A percentile compares a stretch with the other conserved stretches of the same genome.
phyloP scores from a whole-genome alignment of 2,888 invertebrate species.

The Lypha dubia region DNA sequence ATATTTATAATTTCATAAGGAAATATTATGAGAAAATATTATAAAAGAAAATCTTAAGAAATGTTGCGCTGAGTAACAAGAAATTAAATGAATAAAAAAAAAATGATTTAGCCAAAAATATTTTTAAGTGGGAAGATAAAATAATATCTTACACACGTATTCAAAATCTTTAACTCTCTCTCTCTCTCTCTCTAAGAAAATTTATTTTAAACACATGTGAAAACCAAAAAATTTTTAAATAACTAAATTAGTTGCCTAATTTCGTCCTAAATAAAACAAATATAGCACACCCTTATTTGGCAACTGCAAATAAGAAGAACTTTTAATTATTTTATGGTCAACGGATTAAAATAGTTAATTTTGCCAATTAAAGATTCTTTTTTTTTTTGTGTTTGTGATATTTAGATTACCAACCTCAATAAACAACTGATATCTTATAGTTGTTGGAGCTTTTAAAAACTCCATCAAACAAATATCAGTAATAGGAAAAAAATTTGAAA shows the following conservation, averaged over 20 bases:
- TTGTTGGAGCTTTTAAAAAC: constrained; percentile 9
- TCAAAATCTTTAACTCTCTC: too few relatives aligned
- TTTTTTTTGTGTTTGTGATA: not conserved
- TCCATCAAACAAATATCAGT: constrained; percentile 21
- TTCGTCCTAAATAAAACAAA: constrained; percentile 9
- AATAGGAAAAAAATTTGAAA: constrained; percentile 23
- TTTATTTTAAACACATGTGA: too few relatives aligned
- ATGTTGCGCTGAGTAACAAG: constrained; percentile 24
- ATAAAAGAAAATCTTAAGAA: constrained; percentile 31
- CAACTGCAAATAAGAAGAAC: not conserved
- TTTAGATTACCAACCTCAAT: constrained; percentile 47
- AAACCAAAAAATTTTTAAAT: not conserved
- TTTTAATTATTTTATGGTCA: constrained; percentile 45
- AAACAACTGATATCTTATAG: constrained; percentile 38
- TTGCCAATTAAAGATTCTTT: constrained; percentile 21
- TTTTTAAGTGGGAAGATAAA: not conserved
- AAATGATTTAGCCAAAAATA: not conserved
- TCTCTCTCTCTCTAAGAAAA: too few relatives aligned
- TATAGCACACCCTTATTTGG: not conserved
- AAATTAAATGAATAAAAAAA: constrained; percentile 17
- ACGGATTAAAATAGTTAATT: constrained; percentile 36
- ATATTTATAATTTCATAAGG: constrained; percentile 66
- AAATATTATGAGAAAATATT: constrained; percentile 50
- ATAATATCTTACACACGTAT: too few relatives aligned
- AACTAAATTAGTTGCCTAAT: constrained; percentile 12